phyloP scores from a whole-genome alignment of 2,113 vertebrate species.

The Nycticorax nycticorax region DNA sequence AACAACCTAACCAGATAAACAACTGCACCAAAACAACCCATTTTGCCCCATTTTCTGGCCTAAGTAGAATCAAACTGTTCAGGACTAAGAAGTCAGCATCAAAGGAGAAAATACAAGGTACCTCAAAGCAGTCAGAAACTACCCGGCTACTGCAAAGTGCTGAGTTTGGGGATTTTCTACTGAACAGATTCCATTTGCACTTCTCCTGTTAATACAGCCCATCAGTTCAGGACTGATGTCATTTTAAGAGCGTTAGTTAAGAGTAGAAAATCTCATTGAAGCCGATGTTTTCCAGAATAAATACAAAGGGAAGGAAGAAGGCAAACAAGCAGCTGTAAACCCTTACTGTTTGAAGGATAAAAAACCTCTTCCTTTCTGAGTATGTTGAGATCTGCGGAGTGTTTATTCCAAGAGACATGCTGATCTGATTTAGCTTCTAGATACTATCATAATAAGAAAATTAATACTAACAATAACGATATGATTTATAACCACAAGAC shows the following conservation, averaged over 20 bases:
- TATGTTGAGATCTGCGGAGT: not conserved
- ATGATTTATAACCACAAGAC: not conserved
- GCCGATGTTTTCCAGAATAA: not conserved
- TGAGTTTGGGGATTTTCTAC: not conserved
- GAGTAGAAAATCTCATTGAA: not conserved
- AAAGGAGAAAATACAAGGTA: not conserved
- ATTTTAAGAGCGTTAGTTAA: not conserved
- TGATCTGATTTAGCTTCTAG: constrained; percentile 1
- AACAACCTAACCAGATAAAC: not conserved
- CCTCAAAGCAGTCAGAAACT: not conserved
- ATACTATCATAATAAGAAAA: not conserved
- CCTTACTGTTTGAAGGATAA: not conserved
- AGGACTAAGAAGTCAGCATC: not conserved
- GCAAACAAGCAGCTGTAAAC: not conserved
- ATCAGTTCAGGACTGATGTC: not conserved
- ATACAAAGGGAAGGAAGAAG: not conserved
- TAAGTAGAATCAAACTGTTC: not conserved
- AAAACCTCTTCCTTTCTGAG: not conserved
- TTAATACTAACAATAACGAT: not conserved
- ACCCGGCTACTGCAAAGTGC: not conserved
- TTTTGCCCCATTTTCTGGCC: not conserved
- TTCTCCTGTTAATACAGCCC: not conserved
- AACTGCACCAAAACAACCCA: not conserved
- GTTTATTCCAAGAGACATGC: not conserved
- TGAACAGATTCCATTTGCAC: not conserved